Evolutionary conservation across 1,140 invertebrate species (phyloP), one percentile per base, ranked within the genome.

Genomic region (Sminthurides bifidus): DNA sequence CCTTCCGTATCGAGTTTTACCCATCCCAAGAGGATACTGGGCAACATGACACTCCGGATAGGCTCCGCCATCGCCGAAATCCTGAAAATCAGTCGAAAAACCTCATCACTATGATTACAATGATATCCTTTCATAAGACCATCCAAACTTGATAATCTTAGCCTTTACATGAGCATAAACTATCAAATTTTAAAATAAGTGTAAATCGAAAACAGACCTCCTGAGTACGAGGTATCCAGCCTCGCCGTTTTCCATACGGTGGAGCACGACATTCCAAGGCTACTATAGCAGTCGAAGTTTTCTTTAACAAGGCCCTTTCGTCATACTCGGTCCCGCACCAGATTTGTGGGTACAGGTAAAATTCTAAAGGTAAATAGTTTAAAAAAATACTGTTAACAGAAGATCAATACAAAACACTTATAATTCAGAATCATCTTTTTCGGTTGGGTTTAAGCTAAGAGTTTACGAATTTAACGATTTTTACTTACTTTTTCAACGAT

Each of bases 21-120:
- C 85, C 77, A 95, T 87, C 59, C 83, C 83, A 27, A 98, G 71
- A 0, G 96, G 96, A 74, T 92, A 95, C 67, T 99, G 96, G 0
- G 92, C 92, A 14, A 98, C 85, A 70, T 85, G 87, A 54, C 98
- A 94, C 75, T 99, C 96, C 1, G 96, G 95, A 73, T 93, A 99
- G 0, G 96, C 91, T 12, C 96, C 96, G 6, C 96, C 96, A 83
- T 98, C 94, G 66, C 80, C 80, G 78, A 81, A 90, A 73, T 89
- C 87, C 77, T 80, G 61, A 30, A 53, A 52, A 29, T 37, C 14
- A 53, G 29, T 33, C 35, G 15, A 38, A 52, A 19, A 51, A 61
- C 15, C 27, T 43, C 10, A 43, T 53, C 6, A n/a, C 17, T 17
- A 37, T 37, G n/a, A 8, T 40, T 35, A n/a, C 23, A 52, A 15